A percentile compares a stretch with the other conserved stretches of the same genome.
Conservation (phyloP, 2,113 vertebrate genomes). For the Numenius arquata region DNA sequence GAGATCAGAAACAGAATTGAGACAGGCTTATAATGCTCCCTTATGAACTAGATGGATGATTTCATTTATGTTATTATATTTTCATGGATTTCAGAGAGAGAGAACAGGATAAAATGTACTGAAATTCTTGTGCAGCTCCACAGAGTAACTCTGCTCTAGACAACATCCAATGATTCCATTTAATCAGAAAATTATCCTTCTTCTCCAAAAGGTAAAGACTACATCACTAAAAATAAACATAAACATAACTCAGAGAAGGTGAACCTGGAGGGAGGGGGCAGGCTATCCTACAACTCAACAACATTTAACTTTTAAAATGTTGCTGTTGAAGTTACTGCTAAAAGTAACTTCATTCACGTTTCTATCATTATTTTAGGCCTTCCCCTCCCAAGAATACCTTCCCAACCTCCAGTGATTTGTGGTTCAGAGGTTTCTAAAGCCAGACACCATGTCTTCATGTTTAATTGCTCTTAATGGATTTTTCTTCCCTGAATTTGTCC, state of each 20-base stretch:
- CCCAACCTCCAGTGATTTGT: background rate
- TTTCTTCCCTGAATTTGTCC: background rate
- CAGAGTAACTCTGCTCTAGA: background rate
- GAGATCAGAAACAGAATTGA: background rate
- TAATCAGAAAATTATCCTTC: background rate
- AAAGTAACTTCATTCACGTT: background rate
- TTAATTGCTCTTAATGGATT: constrained; percentile 18
- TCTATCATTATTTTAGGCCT: background rate
- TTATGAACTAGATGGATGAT: background rate
- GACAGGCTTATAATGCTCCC: background rate
- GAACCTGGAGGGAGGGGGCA: background rate
- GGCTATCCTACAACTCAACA: background rate
- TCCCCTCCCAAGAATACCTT: background rate
- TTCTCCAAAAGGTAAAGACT: background rate
- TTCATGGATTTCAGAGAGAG: background rate
- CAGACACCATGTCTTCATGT: background rate
- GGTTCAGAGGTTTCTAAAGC: background rate
- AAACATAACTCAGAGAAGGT: rapidly evolving
- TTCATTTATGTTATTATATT: background rate
- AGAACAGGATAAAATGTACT: background rate
- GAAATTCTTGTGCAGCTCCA: background rate
- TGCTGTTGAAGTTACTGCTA: background rate
- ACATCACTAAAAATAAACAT: background rate
- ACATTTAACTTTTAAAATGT: background rate
- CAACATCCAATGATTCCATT: background rate